Evolutionary conservation across 2,113 vertebrate species (phyloP).

Genomic region (Menura novaehollandiae): DNA sequence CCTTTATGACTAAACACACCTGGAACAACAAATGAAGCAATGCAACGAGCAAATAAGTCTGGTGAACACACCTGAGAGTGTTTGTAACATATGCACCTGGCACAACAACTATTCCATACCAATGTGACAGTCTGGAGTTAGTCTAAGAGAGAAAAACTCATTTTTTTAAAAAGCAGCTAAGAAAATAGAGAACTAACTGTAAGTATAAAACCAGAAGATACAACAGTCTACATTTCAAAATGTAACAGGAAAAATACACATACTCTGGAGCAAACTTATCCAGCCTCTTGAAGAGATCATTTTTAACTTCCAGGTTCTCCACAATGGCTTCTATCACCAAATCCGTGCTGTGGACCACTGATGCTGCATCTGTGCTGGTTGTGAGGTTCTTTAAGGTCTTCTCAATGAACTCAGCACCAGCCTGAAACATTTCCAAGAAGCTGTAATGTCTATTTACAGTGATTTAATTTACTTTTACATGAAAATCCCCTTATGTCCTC

Average conservation of each 20-base stretch:
- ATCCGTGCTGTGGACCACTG: conserved; percentile 82
- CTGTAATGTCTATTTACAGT: background rate
- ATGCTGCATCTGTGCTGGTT: conserved; percentile 78
- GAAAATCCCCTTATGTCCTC: background rate
- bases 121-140: background rate
- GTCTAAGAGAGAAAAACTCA: background rate
- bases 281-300: conserved; percentile 84
- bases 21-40: background rate
- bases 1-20: background rate
- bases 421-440: conserved; percentile 70
- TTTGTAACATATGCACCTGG: background rate
- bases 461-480: background rate
- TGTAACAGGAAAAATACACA: conserved; percentile 33
- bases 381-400: conserved; percentile 84
- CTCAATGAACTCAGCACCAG: conserved; percentile 82
- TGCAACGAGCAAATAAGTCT: background rate
- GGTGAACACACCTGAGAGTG: background rate
- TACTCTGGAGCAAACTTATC: conserved; percentile 92
- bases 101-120: background rate
- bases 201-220: background rate
- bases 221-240: background rate
- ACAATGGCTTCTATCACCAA: conserved; percentile 95
- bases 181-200: background rate
- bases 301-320: conserved; percentile 89
- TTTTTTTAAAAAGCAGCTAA: background rate